phyloP scores from a whole-genome alignment of 1,140 invertebrate species.

The Ruditapes philippinarum region DNA sequence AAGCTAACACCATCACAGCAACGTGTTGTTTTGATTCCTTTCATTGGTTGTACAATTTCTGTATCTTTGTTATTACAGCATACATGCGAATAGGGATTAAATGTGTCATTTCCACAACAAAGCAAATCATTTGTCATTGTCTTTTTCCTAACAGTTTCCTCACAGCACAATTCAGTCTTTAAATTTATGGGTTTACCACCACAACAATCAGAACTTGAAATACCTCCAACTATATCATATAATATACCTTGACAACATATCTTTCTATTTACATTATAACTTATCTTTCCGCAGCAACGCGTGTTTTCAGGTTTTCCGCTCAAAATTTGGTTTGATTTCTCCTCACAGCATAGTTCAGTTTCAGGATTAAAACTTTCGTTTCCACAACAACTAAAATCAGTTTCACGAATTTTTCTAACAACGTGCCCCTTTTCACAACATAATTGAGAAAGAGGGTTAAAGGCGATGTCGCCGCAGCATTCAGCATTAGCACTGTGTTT shows the following conservation, averaged over 20 bases:
- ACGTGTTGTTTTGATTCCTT: not conserved
- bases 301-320: not conserved
- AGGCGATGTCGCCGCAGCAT: not conserved
- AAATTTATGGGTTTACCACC: not conserved
- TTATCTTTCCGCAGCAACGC: not conserved
- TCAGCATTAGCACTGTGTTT: not conserved
- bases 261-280: not conserved
- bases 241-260: conserved; percentile 35
- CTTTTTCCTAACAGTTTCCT: not conserved
- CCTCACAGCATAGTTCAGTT: conserved; percentile 8
- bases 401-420: not conserved
- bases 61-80: not conserved
- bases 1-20: conserved; percentile 9
- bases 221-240: not conserved
- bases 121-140: not conserved
- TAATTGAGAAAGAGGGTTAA: not conserved
- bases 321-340: not conserved
- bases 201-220: too few species aligned
- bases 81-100: not conserved
- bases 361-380: not conserved
- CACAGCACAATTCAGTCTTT: conserved; percentile 19
- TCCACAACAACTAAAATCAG: conserved; percentile 32
- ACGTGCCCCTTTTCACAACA: not conserved
- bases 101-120: conserved; percentile 20
- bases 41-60: not conserved